Evolutionary conservation across 2,888 invertebrate genomes (phyloP), one percentile per base, ranked within the genome.

Genomic region (Exephanes ischioxanthus): DNA sequence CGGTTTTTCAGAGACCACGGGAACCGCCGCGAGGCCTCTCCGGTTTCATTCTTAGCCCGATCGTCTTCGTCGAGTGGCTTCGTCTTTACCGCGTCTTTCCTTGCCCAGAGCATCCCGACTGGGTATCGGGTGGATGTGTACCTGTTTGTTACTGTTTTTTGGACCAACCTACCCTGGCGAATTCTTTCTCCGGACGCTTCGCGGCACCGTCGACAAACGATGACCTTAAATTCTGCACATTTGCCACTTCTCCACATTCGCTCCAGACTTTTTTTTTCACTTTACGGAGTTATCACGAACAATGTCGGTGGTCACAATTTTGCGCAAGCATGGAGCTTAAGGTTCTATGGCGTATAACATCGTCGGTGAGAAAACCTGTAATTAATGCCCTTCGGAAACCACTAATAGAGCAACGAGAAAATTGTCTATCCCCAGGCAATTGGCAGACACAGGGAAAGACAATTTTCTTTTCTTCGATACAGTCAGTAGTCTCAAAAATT

Each of bases 21-120:
- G 41, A 55, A 26, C 48, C 30, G 22, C 51, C 67, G 14, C 11
- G 51, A 45, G n/a, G 22, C 22, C 45, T 61, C 67, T 37, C 48
- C 33, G 77, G 67, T 66, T 77, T 67, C 67, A 67, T 48, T 77
- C 70, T 77, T 37, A 30, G 58, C 22, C 19, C 58, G 61, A 61
- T 61, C 30, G n/a, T 55, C 19, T 30, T 61, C 16, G 26, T 30
- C 30, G 16, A 30, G 61, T 61, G 30, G 61, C 61, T 61, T 16
- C 19, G 53, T 19, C 14, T 26, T 26, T n/a, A 26, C 61, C 30
- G 37, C 19, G 41, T 67, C 37, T 41, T 41, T 41, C 19, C 66
- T 66, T 37, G 37, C 66, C 11, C 16, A 6, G 14, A 16, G 26
- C 26, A 16, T 30, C 30, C 26, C 26, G 30, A 61, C 61, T 26